phyloP scores from a whole-genome alignment of 2,888 invertebrate species.

The Aphidoletes aphidimyza region DNA sequence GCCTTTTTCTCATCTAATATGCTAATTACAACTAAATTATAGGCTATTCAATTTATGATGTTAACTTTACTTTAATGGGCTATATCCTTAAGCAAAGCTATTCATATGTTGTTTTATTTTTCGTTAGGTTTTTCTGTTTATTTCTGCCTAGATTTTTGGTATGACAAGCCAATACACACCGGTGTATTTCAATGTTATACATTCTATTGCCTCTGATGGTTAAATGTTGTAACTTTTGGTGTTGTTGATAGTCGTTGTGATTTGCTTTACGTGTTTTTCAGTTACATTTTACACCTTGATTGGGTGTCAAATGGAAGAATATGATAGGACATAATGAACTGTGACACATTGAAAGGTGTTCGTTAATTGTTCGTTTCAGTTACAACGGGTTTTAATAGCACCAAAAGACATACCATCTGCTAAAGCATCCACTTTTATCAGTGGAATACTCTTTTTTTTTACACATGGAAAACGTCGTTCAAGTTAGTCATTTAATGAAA shows the following conservation, averaged over 20 bases:
- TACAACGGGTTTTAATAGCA: neutral
- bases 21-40: constrained; percentile 22
- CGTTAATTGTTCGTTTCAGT: neutral
- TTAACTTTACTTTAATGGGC: neutral
- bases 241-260: constrained; percentile 36
- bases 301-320: too few species aligned
- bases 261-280: too few species aligned
- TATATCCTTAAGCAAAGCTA: too few species aligned
- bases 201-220: neutral
- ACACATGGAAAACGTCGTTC: neutral
- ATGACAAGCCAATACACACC: neutral
- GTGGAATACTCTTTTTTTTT: neutral
- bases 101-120: too few species aligned
- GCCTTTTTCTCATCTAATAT: constrained; percentile 7
- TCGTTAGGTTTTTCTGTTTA: neutral
- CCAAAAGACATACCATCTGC: constrained; percentile 21
- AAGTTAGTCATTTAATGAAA: neutral
- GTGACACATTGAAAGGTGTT: neutral
- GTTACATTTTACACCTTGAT: too few species aligned
- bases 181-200: constrained; percentile 16
- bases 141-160: neutral
- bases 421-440: neutral
- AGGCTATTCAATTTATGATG: neutral
- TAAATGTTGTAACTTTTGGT: constrained; percentile 47
- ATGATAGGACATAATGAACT: too few species aligned